Percentiles rank a stretch among this genome's conserved stretches.
phyloP scores from a whole-genome alignment of 2,888 invertebrate species.

The Campoplex nolae region DNA sequence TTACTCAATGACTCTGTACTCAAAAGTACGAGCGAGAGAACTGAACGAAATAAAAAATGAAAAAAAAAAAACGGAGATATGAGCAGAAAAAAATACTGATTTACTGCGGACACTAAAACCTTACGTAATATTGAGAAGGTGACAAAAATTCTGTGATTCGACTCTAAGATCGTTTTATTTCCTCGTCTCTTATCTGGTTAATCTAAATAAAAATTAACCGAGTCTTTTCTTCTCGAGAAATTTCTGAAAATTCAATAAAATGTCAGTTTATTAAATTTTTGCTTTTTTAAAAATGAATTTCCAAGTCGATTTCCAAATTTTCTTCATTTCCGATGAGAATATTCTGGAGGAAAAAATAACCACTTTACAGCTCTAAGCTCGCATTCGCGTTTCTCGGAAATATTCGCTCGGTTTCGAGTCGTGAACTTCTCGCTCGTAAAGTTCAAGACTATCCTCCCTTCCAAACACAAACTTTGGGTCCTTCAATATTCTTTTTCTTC shows the following conservation, averaged over 20 bases:
- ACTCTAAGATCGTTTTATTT: not conserved
- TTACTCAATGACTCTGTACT: constrained; percentile 28
- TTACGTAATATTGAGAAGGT: constrained; percentile 15
- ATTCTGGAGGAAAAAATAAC: not conserved
- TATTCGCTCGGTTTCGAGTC: not conserved
- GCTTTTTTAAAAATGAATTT: not conserved
- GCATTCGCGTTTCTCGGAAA: not conserved
- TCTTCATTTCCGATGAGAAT: not conserved
- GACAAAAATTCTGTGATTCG: not conserved
- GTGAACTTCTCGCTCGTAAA: not conserved
- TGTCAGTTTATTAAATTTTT: not conserved
- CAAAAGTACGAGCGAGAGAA: not conserved
- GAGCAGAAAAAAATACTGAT: not conserved
- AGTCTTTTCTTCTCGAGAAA: not conserved
- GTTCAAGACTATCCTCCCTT: not conserved
- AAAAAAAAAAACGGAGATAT: not conserved
- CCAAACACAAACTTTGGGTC: not conserved
- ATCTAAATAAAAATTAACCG: not conserved
- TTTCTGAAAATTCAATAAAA: not conserved
- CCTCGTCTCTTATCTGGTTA: not conserved
- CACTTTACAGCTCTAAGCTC: not conserved
- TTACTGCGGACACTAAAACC: not conserved
- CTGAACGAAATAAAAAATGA: not conserved
- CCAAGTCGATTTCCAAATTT: not conserved
- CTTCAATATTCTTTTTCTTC: not conserved